These are phyloP conservation scores for Disparrhopalites patrizii DNA, from an alignment of 2,888 invertebrate genomes.

Conservation along the genomic window DNA sequence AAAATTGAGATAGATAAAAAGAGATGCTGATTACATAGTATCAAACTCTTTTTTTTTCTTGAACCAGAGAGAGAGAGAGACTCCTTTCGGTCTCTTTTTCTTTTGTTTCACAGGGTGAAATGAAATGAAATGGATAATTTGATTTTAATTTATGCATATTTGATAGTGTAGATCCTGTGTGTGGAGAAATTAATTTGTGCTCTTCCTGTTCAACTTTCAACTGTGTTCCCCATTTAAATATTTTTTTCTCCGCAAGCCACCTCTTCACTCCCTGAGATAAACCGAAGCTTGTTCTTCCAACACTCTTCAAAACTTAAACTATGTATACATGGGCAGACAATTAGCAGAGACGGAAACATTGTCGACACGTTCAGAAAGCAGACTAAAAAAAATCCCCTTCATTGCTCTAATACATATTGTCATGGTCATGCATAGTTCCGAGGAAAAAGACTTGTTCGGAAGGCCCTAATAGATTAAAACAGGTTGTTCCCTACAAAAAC, in stretches of 20 bases:
- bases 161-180: conserved; percentile 18
- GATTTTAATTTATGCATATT: conserved; percentile 24
- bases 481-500: too few species aligned
- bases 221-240: neutral
- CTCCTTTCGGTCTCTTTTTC: neutral
- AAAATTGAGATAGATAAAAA: too few species aligned
- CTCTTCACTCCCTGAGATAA: too few species aligned
- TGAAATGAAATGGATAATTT: conserved; percentile 10
- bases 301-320: neutral
- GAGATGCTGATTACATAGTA: too few species aligned
- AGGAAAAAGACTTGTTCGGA: too few species aligned
- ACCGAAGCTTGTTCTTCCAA: conserved; percentile 4
- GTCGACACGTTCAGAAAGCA: conserved; percentile 11
- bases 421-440: too few species aligned
- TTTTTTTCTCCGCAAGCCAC: conserved; percentile 1
- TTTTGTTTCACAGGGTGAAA: neutral
- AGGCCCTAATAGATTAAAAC: too few species aligned
- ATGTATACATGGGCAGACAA: neutral
- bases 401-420: too few species aligned
- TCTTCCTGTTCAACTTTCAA: conserved; percentile 13
- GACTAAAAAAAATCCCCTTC: too few species aligned
- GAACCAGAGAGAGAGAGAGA: neutral
- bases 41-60: too few species aligned
- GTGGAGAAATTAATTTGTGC: conserved; percentile 24
- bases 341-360: conserved; percentile 11